Conservation (phyloP, 2,113 vertebrate genomes). For the Eulacestoma nigropectus region DNA sequence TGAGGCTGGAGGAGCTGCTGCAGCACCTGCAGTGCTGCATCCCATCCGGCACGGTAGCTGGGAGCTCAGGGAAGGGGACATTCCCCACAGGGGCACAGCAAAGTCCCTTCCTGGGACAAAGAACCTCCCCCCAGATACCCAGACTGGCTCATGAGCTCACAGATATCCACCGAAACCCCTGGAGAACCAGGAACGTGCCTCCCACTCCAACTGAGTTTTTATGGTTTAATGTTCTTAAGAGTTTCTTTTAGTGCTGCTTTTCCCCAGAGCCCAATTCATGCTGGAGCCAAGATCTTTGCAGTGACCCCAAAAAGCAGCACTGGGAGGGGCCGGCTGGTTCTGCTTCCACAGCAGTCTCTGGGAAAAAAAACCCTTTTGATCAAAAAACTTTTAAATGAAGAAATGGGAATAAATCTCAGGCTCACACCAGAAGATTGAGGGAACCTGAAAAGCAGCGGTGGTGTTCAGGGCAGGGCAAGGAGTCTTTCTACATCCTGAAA, state of each 20-base stretch:
- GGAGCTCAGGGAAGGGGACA: neutral
- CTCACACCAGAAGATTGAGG: neutral
- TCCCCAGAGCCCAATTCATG: neutral
- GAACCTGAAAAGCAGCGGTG: neutral
- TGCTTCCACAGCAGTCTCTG: neutral
- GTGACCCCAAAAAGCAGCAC: slow-evolving; percentile 4
- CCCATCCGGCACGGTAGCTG: neutral
- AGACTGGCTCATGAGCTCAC: rapidly evolving
- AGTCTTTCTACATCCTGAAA: neutral
- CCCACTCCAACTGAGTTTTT: neutral
- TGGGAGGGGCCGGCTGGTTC: neutral
- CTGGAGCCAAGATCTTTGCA: neutral
- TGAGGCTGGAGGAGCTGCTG: neutral
- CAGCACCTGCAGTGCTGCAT: neutral
- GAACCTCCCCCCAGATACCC: neutral
- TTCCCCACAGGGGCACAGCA: neutral
- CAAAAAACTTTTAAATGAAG: neutral
- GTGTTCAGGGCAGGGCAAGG: neutral
- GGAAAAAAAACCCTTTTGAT: neutral
- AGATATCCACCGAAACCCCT: neutral
- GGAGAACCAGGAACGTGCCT: neutral
- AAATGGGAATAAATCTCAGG: neutral
- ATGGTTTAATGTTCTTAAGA: neutral
- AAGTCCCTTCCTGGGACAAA: neutral
- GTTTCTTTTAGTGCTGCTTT: neutral